Percentiles rank a stretch among this genome's conserved stretches.
phyloP scores from a whole-genome alignment of 2,113 vertebrate genomes.

The Trichomycterus rosablanca region DNA sequence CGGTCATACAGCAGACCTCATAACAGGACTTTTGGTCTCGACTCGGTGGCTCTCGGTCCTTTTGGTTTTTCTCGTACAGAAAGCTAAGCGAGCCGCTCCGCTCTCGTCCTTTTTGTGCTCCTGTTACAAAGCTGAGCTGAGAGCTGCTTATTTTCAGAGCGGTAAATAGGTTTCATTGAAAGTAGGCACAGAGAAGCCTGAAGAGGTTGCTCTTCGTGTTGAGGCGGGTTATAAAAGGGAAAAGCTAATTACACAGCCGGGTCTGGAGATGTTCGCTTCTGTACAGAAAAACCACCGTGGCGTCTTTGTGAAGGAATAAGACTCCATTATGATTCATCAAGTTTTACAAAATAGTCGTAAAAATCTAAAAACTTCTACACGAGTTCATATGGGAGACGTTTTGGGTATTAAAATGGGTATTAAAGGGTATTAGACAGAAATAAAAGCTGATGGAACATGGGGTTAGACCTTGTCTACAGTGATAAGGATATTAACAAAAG shows the following conservation, averaged over 20 bases:
- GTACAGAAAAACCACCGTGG: background rate
- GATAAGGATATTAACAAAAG: no score
- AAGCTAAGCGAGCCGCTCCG: background rate
- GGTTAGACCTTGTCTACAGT: no score
- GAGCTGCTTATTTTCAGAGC: background rate
- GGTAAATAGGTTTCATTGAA: constrained; percentile 1
- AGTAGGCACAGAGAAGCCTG: background rate
- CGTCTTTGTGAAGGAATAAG: background rate
- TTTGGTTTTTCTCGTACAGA: background rate
- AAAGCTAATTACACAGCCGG: background rate
- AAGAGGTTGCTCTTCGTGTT: background rate
- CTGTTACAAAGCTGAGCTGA: background rate
- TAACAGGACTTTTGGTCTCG: background rate
- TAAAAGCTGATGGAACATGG: no score
- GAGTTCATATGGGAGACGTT: no score
- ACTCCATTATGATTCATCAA: no score
- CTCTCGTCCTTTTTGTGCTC: background rate
- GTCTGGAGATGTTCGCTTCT: background rate
- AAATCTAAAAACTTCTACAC: no score
- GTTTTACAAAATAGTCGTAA: no score
- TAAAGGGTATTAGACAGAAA: no score
- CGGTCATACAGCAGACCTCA: no score
- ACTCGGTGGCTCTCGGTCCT: no score
- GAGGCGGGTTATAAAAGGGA: background rate
- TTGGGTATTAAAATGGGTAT: no score